phyloP scores from a whole-genome alignment of 2,113 vertebrate species.

The Tylochromis polylepis region DNA sequence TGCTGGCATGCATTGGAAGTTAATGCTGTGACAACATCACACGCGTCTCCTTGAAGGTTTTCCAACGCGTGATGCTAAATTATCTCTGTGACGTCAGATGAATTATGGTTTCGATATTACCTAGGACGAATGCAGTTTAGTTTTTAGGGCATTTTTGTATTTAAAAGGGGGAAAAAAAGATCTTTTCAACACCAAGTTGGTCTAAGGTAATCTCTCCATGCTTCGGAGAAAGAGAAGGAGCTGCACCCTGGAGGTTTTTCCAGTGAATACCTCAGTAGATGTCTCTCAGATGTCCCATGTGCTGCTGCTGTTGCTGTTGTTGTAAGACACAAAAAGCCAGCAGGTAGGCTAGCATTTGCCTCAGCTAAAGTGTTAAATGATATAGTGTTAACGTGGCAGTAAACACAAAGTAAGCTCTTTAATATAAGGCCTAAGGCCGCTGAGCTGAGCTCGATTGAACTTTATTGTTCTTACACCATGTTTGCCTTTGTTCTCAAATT shows the following conservation, averaged over 20 bases:
- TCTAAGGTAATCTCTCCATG: conserved; percentile 3
- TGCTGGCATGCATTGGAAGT: conserved; percentile 23
- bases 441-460: neutral
- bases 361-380: neutral
- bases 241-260: conserved; percentile 8
- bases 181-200: neutral
- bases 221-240: conserved; percentile 17
- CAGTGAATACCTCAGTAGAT: conserved; percentile 58
- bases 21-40: conserved; percentile 35
- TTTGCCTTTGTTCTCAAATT: conserved; percentile 32
- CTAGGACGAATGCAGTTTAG: neutral
- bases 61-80: neutral
- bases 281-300: conserved; percentile 71
- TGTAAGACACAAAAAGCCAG: conserved; percentile 69
- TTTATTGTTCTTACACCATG: neutral
- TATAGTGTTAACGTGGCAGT: neutral
- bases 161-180: neutral
- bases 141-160: neutral
- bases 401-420: conserved; percentile 4
- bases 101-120: neutral
- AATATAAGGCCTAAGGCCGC: neutral
- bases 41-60: conserved; percentile 9
- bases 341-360: conserved; percentile 69
- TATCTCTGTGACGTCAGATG: conserved; percentile 40
- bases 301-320: conserved; percentile 64